These are phyloP conservation scores for Poeciliopsis occidentalis DNA, from an alignment of 2,113 vertebrate species.

Conservation along the genomic window DNA sequence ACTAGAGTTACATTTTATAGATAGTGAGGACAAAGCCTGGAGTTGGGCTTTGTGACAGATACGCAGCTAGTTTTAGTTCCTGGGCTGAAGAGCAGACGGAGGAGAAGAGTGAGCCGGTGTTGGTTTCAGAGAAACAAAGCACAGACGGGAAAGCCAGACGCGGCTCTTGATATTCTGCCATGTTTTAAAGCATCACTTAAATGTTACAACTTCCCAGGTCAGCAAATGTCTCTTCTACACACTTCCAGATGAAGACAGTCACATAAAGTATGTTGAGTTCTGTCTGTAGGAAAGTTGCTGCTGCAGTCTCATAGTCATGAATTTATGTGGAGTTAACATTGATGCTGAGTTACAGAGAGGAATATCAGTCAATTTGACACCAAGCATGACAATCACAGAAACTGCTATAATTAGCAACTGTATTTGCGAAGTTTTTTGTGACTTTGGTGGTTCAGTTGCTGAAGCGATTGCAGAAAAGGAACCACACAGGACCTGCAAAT, in stretches of 20 bases:
- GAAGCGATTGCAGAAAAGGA: too few relatives aligned
- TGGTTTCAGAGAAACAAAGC: slow-evolving; percentile 23
- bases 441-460: neutral
- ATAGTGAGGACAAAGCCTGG: slow-evolving; percentile 52
- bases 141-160: neutral
- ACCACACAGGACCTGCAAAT: too few relatives aligned
- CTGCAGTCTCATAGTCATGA: neutral
- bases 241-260: neutral
- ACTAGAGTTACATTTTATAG: slow-evolving; percentile 68
- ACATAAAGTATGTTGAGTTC: neutral
- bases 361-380: neutral
- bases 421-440: neutral
- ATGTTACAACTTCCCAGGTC: neutral
- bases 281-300: neutral
- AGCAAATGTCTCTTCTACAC: neutral
- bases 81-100: neutral
- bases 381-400: neutral
- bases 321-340: slow-evolving; percentile 2
- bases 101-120: slow-evolving; percentile 15
- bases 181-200: neutral
- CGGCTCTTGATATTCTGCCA: neutral
- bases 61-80: slow-evolving; percentile 16
- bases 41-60: slow-evolving; percentile 38
- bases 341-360: slow-evolving; percentile 6
- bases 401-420: neutral